phyloP scores from a whole-genome alignment of 2,113 vertebrate genomes.

The Takifugu flavidus region DNA sequence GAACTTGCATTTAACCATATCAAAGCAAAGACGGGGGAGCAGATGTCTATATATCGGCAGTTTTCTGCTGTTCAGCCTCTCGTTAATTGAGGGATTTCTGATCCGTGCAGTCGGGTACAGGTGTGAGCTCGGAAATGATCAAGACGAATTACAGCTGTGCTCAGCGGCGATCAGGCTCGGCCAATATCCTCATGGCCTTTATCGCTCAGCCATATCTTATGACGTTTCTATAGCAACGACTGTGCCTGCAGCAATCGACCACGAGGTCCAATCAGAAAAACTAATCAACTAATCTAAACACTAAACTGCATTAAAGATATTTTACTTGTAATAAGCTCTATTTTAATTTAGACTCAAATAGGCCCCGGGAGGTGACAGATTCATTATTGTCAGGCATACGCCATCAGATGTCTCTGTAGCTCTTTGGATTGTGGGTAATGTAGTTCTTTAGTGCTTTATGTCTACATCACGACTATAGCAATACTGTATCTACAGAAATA shows the following conservation, averaged over 20 bases:
- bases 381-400: too few species aligned
- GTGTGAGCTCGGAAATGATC: neutral
- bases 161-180: neutral
- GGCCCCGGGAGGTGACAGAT: too few species aligned
- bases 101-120: constrained; percentile 4
- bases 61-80: constrained; percentile 4
- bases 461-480: too few species aligned
- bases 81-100: constrained; percentile 16
- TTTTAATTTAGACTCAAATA: too few species aligned
- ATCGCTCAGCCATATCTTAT: neutral
- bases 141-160: neutral
- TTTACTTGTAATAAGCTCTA: too few species aligned
- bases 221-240: neutral
- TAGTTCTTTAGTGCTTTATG: too few species aligned
- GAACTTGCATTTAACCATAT: constrained; percentile 52
- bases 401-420: too few species aligned
- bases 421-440: too few species aligned
- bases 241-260: too few species aligned
- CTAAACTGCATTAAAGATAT: too few species aligned
- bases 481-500: too few species aligned
- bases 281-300: too few species aligned
- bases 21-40: constrained; percentile 50
- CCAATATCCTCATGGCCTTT: neutral
- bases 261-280: neutral
- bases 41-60: constrained; percentile 38